Conservation (phyloP, 2,113 vertebrate species). For the Ovis canadensis region DNA sequence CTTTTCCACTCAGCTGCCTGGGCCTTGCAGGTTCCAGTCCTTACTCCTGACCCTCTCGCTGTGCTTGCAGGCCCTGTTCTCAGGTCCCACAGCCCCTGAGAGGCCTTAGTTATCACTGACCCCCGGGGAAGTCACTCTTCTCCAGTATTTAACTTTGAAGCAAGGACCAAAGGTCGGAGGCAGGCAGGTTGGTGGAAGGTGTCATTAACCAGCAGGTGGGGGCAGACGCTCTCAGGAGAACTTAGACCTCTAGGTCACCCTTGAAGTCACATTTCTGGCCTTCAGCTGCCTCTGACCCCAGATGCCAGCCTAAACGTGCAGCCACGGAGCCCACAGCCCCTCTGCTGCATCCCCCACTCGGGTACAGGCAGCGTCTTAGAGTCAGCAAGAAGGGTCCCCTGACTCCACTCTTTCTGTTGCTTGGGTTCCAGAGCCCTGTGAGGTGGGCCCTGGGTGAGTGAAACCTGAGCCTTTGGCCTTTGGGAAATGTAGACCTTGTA, state of each 20-base stretch:
- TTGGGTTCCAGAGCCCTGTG: not conserved
- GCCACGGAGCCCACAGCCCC: not conserved
- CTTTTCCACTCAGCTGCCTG: not conserved
- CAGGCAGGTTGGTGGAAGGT: not conserved
- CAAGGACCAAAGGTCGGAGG: not conserved
- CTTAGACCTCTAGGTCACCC: not conserved
- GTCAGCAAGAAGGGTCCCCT: not conserved
- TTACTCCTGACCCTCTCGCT: not conserved
- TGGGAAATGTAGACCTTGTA: not conserved
- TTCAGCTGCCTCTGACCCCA: not conserved
- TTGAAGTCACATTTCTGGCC: not conserved
- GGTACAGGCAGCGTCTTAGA: not conserved
- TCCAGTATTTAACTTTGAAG: not conserved
- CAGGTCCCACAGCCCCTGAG: not conserved
- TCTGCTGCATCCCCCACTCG: rapidly evolving
- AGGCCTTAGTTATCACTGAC: not conserved
- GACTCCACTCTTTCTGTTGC: not conserved
- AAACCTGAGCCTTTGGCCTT: not conserved
- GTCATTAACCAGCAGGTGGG: not conserved
- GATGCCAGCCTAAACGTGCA: not conserved
- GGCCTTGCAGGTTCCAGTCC: not conserved
- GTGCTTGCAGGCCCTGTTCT: not conserved
- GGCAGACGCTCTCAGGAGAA: not conserved
- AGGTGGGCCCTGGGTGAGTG: not conserved
- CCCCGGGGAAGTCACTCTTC: not conserved